A percentile compares a stretch with the other conserved stretches of the same genome.
phyloP scores from a whole-genome alignment of 2,113 vertebrate genomes.

The Meleagris gallopavo region DNA sequence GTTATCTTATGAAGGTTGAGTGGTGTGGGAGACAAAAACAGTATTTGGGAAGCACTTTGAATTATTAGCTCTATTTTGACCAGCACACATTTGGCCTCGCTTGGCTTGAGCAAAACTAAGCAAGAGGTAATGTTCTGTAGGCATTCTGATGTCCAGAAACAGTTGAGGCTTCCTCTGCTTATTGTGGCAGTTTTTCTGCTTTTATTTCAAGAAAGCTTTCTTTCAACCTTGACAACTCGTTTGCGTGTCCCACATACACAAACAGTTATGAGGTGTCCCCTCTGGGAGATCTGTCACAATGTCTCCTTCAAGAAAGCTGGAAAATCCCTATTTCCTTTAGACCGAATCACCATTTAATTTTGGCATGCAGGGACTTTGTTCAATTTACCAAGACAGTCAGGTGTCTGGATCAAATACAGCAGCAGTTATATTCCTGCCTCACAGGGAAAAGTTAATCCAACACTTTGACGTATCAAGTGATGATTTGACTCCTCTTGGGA shows the following conservation, averaged over 20 bases:
- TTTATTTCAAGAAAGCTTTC: neutral
- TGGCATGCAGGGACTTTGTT: neutral
- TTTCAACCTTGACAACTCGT: neutral
- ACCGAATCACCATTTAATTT: neutral
- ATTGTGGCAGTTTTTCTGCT: neutral
- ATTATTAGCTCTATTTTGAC: neutral
- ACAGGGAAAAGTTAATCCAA: conserved; percentile 12
- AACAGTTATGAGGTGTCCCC: neutral
- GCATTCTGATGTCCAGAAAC: neutral
- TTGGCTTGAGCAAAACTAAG: neutral
- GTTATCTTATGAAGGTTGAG: neutral
- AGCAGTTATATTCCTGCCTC: neutral
- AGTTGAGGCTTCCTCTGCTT: neutral
- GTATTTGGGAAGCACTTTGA: neutral
- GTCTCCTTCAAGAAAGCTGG: neutral
- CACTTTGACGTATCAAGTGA: conserved; percentile 23
- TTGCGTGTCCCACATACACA: neutral
- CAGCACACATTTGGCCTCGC: neutral
- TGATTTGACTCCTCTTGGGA: conserved; percentile 56
- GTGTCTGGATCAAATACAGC: neutral
- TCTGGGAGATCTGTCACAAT: neutral
- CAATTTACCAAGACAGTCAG: neutral
- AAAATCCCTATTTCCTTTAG: neutral
- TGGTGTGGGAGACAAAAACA: neutral
- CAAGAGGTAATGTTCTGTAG: neutral